Percentiles rank a stretch among this genome's conserved stretches.
Conservation (phyloP, 2,113 vertebrate species). For the Tenebrosternarchus preto region DNA sequence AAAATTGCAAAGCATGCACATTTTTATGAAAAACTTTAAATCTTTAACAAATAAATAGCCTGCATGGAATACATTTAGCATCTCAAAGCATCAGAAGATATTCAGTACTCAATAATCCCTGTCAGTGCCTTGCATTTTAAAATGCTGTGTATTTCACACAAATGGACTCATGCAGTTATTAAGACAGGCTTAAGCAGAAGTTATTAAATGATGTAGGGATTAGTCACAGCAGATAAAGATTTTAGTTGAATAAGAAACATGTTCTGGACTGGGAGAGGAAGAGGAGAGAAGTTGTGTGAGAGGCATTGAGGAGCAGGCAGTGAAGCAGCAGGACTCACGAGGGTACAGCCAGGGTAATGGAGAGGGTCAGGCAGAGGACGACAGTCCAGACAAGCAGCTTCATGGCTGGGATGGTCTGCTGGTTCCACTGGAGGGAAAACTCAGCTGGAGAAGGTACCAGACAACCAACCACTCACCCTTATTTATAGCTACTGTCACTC, state of each 20-base stretch:
- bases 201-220: neutral
- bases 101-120: too few species aligned
- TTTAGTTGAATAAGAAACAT: neutral
- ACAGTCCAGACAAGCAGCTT: constrained; percentile 60
- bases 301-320: neutral
- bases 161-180: neutral
- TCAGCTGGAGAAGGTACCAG: constrained; percentile 43
- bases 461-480: neutral
- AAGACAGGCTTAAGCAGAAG: neutral
- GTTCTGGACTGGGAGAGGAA: neutral
- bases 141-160: too few species aligned
- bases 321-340: constrained; percentile 59
- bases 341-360: constrained; percentile 44
- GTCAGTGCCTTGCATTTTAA: too few species aligned
- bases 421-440: constrained; percentile 46
- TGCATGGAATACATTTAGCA: too few species aligned
- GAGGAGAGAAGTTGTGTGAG: neutral
- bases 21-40: too few species aligned
- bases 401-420: constrained; percentile 63
- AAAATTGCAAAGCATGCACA: too few species aligned
- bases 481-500: constrained; percentile 49
- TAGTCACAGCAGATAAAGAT: neutral
- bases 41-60: too few species aligned
- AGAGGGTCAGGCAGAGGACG: constrained; percentile 60
- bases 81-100: too few species aligned